Conservation (phyloP, 1,140 invertebrate genomes). For the Tenebrio molitor region DNA sequence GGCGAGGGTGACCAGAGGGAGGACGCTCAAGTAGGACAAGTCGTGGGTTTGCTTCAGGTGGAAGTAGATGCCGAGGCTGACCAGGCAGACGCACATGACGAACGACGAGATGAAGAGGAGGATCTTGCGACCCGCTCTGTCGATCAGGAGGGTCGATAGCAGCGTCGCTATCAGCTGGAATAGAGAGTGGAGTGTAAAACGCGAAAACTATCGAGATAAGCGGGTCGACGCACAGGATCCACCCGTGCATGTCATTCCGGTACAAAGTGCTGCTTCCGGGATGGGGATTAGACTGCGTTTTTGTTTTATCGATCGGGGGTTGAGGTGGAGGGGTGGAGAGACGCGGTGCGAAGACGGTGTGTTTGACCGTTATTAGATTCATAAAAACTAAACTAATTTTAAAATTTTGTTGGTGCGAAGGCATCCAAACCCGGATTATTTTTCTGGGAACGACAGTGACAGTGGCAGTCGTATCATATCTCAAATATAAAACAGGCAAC, state of each 20-base stretch:
- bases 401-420: too few relatives aligned
- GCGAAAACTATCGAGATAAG: not conserved
- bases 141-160: conserved; percentile 67
- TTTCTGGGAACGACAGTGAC: too few relatives aligned
- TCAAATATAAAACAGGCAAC: too few relatives aligned
- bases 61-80: conserved; percentile 66
- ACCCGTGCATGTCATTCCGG: not conserved
- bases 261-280: not conserved
- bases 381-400: too few relatives aligned
- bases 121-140: conserved; percentile 68
- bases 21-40: conserved; percentile 46
- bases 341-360: too few relatives aligned
- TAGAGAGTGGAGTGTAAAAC: conserved; percentile 5
- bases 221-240: conserved; percentile 10
- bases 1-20: conserved; percentile 78
- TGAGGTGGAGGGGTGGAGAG: too few relatives aligned
- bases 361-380: too few relatives aligned
- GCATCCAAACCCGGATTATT: too few relatives aligned
- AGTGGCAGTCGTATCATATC: too few relatives aligned
- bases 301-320: too few relatives aligned
- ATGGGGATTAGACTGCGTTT: too few relatives aligned
- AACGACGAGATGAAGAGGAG: conserved; percentile 69
- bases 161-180: conserved; percentile 68
- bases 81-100: conserved; percentile 67
- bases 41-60: conserved; percentile 58